Evolutionary conservation across 2,888 invertebrate species (phyloP), one percentile per base, ranked within the genome.

Genomic region (Platynereis dumerilii): DNA sequence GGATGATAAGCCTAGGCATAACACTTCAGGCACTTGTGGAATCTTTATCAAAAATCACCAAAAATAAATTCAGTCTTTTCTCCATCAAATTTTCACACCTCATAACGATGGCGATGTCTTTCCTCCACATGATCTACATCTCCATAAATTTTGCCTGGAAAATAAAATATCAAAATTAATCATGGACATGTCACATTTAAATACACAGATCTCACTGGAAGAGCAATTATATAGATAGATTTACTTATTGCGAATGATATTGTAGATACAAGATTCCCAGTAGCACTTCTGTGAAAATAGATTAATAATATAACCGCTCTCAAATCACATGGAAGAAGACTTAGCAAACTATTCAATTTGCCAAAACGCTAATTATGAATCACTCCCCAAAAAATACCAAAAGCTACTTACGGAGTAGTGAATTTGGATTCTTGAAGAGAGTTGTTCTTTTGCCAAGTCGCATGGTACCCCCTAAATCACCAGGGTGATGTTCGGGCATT

Each of bases 401-500:
- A 34, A 34, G 34, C 7, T 7, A 81, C 83, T 80, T 77, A 84
- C 86, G 77, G 20, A 87, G 75, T 54, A 83, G 74, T 45, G 85
- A 86, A 58, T 84, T 73, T 42, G 81, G 75, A 0, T 81, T 86
- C 67, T 89, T 89, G 80, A 99, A 92, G 48, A 91, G 85, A 0
- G 98, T 98, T 66, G 89, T 90, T 76, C 97, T 89, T 80, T 91
- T 92, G n/a, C 99, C 99, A 56, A 99, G 86, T 66, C 99, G 87
- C 99, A 99, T 99, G 0, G 99, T 99, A 10, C 97, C 99, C 1
- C 99, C 99, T 74, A 82, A 77, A 73, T 91, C 88, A 0, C 94
- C 96, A 0, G 91, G 90, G 82, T 94, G 94, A 84, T 98, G 96
- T 85, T 99, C 99, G 0, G 98, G 97, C 99, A 99, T 99, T 76